Conservation (phyloP, 2,797 vertebrate genomes). For the Myotis pilosus region DNA sequence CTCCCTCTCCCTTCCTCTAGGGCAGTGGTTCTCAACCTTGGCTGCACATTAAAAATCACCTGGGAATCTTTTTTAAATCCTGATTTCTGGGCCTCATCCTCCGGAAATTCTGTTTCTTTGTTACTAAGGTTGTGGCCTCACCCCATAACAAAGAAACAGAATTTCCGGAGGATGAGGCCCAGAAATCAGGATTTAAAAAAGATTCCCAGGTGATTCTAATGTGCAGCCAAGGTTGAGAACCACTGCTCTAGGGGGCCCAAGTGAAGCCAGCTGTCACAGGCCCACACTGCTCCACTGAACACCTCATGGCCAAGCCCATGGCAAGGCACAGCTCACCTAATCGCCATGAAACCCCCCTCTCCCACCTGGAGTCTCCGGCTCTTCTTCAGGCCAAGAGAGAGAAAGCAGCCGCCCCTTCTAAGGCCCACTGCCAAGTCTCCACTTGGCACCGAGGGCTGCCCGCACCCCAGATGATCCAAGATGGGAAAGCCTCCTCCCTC, state of each 20-base stretch:
- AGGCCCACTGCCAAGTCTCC: background rate
- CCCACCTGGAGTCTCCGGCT: background rate
- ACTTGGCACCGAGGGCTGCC: background rate
- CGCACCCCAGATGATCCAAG: background rate
- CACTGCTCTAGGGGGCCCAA: background rate
- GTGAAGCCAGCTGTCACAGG: background rate
- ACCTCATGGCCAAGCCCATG: background rate
- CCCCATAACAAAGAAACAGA: too few relatives aligned
- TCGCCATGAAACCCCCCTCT: rapidly evolving
- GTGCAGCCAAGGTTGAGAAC: too few relatives aligned
- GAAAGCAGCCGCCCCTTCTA: background rate
- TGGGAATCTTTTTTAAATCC: too few relatives aligned
- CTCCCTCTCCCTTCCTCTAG: too few relatives aligned
- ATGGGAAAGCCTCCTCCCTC: background rate
- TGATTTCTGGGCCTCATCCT: too few relatives aligned
- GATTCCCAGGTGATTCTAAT: too few relatives aligned
- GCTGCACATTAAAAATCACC: too few relatives aligned
- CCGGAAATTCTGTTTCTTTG: too few relatives aligned
- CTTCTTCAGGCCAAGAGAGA: background rate
- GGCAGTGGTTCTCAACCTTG: background rate
- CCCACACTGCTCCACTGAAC: background rate
- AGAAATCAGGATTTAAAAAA: too few relatives aligned
- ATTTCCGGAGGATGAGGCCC: too few relatives aligned
- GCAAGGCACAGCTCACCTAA: background rate
- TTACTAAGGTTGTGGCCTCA: too few relatives aligned